phyloP scores from a whole-genome alignment of 2,888 invertebrate species.

The Hydraecia micacea region DNA sequence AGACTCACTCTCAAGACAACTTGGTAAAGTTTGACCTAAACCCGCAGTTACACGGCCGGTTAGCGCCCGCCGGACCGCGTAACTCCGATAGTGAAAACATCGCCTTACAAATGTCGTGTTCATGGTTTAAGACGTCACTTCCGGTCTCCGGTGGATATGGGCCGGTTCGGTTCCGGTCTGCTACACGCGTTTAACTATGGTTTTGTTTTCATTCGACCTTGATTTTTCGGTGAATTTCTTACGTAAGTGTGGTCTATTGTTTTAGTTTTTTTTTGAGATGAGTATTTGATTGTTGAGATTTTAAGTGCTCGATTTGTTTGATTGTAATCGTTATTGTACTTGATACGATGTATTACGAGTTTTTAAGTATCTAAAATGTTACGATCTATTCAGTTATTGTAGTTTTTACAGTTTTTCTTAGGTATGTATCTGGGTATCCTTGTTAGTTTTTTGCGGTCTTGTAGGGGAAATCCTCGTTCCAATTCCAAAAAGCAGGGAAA shows the following conservation, averaged over 20 bases:
- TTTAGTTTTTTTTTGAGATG: slow-evolving; percentile 55
- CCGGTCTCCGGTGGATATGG: slow-evolving; percentile 83
- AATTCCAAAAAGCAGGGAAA: background rate
- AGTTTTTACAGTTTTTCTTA: background rate
- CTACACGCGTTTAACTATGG: slow-evolving; percentile 81
- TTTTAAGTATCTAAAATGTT: slow-evolving; percentile 11
- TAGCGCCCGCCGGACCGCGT: slow-evolving; percentile 78
- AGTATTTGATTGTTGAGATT: slow-evolving; percentile 52
- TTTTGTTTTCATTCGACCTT: slow-evolving; percentile 86
- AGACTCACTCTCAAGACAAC: slow-evolving; percentile 62
- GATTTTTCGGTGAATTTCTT: slow-evolving; percentile 72
- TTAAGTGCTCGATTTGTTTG: slow-evolving; percentile 47
- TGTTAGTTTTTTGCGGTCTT: background rate
- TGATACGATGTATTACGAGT: slow-evolving; percentile 23
- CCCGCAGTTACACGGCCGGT: slow-evolving; percentile 81
- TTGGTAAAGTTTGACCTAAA: slow-evolving; percentile 69
- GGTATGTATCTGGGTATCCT: background rate
- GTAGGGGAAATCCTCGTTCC: background rate
- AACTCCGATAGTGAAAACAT: slow-evolving; percentile 85
- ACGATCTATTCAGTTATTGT: background rate
- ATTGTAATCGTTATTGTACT: slow-evolving; percentile 37
- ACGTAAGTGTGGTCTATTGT: slow-evolving; percentile 74
- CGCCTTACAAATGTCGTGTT: slow-evolving; percentile 66
- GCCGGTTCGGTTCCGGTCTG: slow-evolving; percentile 82
- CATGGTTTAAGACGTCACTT: slow-evolving; percentile 78